Conservation (phyloP, 2,113 vertebrate species). For the Leucopternis melanops region DNA sequence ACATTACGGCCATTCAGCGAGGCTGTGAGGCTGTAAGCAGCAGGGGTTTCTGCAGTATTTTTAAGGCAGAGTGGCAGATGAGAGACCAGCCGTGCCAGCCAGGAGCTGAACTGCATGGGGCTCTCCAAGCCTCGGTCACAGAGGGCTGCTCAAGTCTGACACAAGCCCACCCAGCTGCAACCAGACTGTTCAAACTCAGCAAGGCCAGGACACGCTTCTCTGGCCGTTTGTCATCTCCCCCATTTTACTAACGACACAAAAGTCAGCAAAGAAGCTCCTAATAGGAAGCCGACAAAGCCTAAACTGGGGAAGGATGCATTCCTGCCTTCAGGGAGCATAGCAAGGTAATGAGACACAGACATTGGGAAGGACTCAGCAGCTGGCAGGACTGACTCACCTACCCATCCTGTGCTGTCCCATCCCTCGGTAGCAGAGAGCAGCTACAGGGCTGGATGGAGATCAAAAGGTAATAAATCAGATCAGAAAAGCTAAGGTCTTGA, state of each 20-base stretch:
- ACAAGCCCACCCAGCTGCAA: background rate
- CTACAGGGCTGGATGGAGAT: background rate
- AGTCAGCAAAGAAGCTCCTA: background rate
- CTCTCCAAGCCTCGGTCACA: background rate
- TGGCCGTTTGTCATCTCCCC: background rate
- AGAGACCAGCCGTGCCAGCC: background rate
- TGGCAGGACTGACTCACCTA: background rate
- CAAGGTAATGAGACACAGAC: background rate
- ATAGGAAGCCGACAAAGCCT: background rate
- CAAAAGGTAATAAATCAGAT: background rate
- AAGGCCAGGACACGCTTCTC: background rate
- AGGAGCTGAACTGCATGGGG: background rate
- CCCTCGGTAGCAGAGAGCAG: background rate
- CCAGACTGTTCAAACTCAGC: background rate
- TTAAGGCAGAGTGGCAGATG: background rate
- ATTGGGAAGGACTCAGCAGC: background rate
- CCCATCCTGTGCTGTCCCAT: background rate
- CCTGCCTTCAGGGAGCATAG: slow-evolving; percentile 32
- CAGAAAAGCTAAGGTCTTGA: background rate
- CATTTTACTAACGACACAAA: background rate
- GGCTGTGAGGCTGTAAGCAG: background rate
- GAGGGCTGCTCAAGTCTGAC: background rate
- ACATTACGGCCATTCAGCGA: background rate
- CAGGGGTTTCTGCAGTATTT: background rate
- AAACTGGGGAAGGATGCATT: background rate